A percentile compares a stretch with the other conserved stretches of the same genome.
These are phyloP conservation scores for Gobiocypris rarus DNA, from an alignment of 2,113 vertebrate genomes.

Conservation along the genomic window DNA sequence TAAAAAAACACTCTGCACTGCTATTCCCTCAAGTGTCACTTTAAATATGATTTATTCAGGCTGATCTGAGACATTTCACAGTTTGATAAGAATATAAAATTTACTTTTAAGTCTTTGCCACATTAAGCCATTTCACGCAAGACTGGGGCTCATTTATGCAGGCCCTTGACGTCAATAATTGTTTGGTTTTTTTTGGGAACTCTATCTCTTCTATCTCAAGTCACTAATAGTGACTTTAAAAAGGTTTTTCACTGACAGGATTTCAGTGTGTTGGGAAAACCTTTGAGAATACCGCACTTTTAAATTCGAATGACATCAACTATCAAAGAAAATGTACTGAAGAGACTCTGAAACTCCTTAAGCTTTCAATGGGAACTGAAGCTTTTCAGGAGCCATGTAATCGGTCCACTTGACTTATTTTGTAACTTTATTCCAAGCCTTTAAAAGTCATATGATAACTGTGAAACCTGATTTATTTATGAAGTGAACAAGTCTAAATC, in stretches of 20 bases:
- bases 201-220: slow-evolving; percentile 42
- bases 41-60: slow-evolving; percentile 48
- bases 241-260: background rate
- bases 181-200: slow-evolving; percentile 27
- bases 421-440: background rate
- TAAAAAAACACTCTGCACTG: slow-evolving; percentile 6
- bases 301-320: slow-evolving; percentile 25
- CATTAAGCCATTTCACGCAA: slow-evolving; percentile 56
- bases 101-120: slow-evolving; percentile 33
- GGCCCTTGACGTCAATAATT: slow-evolving; percentile 44
- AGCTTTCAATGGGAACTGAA: slow-evolving; percentile 6
- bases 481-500: background rate
- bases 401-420: background rate
- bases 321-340: slow-evolving; percentile 22
- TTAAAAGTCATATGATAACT: background rate
- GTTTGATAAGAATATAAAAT: slow-evolving; percentile 51
- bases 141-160: slow-evolving; percentile 47
- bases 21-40: slow-evolving; percentile 33
- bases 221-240: slow-evolving; percentile 7
- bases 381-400: background rate
- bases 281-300: slow-evolving; percentile 16
- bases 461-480: background rate
- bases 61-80: slow-evolving; percentile 31
- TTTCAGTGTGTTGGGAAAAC: background rate
- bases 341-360: slow-evolving; percentile 21